Evolutionary conservation across 2,888 invertebrate genomes (phyloP).

Genomic region (Pristionchus exspectatus): DNA sequence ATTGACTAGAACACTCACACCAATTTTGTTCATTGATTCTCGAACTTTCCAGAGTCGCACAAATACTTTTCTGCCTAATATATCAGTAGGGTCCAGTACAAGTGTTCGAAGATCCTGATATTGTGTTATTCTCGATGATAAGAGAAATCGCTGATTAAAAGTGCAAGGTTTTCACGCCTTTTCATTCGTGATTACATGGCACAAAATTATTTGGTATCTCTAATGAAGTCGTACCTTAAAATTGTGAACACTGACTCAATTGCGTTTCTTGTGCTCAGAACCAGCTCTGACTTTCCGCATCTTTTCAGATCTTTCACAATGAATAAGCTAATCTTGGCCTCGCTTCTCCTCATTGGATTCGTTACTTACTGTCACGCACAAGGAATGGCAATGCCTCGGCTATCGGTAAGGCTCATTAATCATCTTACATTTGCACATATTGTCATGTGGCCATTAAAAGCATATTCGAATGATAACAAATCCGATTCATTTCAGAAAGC

Average conservation of each 20-base stretch:
- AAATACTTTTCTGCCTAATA: background rate
- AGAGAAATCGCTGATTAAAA: too few species aligned
- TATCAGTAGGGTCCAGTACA: background rate
- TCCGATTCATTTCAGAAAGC: conserved; percentile 23
- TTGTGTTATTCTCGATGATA: background rate
- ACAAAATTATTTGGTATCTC: too few species aligned
- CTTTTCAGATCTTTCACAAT: background rate
- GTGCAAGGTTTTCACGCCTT: too few species aligned
- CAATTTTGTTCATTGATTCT: background rate
- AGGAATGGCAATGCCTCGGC: background rate
- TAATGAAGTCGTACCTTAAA: too few species aligned
- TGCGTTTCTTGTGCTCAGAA: too few species aligned
- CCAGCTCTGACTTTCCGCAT: too few species aligned
- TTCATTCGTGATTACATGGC: too few species aligned
- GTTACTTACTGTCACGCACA: background rate
- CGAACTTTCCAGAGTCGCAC: background rate
- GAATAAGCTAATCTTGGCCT: conserved; percentile 37
- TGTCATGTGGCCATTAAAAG: background rate
- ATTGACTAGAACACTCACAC: background rate
- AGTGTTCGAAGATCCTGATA: background rate
- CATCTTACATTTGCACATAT: too few species aligned
- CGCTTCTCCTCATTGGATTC: conserved; percentile 31
- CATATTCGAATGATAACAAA: background rate
- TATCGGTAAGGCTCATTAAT: background rate
- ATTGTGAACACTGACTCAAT: too few species aligned